phyloP scores from a whole-genome alignment of 1,140 invertebrate species.

The Formica exsecta region DNA sequence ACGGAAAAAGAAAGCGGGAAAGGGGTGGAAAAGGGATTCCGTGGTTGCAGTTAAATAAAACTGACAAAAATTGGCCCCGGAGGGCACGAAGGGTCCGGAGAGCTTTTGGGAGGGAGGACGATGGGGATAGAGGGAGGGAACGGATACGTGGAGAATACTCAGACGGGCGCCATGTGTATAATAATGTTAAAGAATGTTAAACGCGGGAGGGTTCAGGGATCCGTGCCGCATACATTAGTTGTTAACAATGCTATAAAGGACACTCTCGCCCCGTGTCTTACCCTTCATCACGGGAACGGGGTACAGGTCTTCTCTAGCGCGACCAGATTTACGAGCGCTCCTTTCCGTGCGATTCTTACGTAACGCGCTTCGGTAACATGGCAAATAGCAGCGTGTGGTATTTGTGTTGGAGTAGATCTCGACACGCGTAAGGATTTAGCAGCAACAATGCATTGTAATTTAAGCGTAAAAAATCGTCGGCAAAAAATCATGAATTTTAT shows the following conservation, averaged over 20 bases:
- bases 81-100: conserved; percentile 72
- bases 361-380: conserved; percentile 71
- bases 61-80: conserved; percentile 70
- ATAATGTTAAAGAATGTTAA: conserved; percentile 87
- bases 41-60: conserved; percentile 78
- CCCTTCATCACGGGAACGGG: conserved; percentile 54
- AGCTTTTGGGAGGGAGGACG: conserved; percentile 59
- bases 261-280: conserved; percentile 83
- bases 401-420: neutral
- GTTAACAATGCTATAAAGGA: conserved; percentile 87
- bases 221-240: conserved; percentile 86
- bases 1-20: neutral
- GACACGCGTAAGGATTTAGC: neutral
- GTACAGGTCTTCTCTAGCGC: conserved; percentile 58
- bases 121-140: neutral
- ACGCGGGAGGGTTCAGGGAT: conserved; percentile 78
- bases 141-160: conserved; percentile 65
- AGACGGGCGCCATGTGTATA: conserved; percentile 86
- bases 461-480: neutral
- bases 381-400: conserved; percentile 15
- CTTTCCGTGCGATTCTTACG: conserved; percentile 81
- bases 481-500: conserved; percentile 13
- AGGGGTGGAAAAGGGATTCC: conserved; percentile 65
- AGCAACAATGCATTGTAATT: neutral
- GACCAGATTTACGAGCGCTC: conserved; percentile 81